Base-by-base conservation (phyloP, 1,140 invertebrate species). In the Drosophila sturtevanti region DNA sequence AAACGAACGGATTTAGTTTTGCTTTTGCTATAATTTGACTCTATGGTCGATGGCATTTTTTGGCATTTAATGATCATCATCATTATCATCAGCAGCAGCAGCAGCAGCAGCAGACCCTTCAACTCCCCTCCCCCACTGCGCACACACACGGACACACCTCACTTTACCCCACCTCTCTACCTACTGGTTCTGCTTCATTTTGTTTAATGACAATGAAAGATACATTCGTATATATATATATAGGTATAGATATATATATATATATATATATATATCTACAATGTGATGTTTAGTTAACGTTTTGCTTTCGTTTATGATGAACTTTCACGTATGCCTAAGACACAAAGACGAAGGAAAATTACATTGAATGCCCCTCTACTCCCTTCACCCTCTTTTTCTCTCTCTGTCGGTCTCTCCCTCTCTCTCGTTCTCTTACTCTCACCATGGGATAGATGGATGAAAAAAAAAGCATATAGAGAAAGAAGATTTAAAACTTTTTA, bases 131-230 rank as follows among this genome's bases (percentile, higher is more conserved):
- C 66, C 65, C 67, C 59, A 52, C 54, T 55, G 24, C 65, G 24
- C 24, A 24, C 24, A 24, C 4, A 24, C 24, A 31, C 27, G 7
- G 4, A 31, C 5, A 31, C 27, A 34, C 63, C 61, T 54, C 56
- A 10, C 63, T 62, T 54, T 67, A 66, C 60, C 82, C 81, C 82
- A 79, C 79, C 77, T 75, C 79, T 61, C 71, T 62, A 73, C 72
- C 76, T n/a, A n/a, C 67, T 68, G 65, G 81, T 86, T 86, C 81
- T 86, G 81, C 81, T 86, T 86, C 82, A 86, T 86, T 87, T 87
- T 87, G 82, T 87, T 86, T 86, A 87, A 89, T 87, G 84, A 89
- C 84, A 87, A 82, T 86, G 79, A 76, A 79, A 70, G 67, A 77
- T 61, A 75, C 61, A 64, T 48, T 48, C 34, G 31, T 54, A 66